phyloP scores from a whole-genome alignment of 2,113 vertebrate species.

The Phrynosoma blainvillii region DNA sequence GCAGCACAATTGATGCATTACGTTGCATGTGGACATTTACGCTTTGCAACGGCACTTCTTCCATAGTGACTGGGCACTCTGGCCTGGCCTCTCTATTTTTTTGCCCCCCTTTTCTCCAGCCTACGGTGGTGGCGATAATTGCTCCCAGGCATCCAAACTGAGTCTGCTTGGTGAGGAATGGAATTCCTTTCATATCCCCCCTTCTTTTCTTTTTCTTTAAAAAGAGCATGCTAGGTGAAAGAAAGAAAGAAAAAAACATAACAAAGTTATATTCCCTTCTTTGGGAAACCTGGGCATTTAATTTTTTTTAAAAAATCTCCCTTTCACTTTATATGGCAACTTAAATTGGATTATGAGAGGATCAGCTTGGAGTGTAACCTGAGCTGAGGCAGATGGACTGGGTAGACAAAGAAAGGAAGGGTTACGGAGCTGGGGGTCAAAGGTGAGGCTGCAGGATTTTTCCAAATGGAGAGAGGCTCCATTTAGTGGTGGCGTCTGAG shows the following conservation, averaged over 20 bases:
- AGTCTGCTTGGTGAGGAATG: neutral
- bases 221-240: neutral
- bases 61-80: no score
- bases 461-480: constrained; percentile 55
- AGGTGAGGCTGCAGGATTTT: constrained; percentile 54
- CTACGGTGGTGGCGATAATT: neutral
- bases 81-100: no score
- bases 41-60: no score
- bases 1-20: no score
- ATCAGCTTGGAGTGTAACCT: constrained; percentile 68
- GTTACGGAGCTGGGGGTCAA: constrained; percentile 52
- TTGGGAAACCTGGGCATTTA: constrained; percentile 10
- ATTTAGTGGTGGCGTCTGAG: constrained; percentile 54
- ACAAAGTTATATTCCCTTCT: constrained; percentile 29
- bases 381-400: constrained; percentile 67
- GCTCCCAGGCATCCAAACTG: neutral
- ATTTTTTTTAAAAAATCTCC: constrained; percentile 37
- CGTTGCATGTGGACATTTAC: no score
- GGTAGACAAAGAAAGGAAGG: constrained; percentile 54
- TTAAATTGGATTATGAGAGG: constrained; percentile 70
- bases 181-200: neutral
- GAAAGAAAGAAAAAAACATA: neutral
- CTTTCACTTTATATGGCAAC: constrained; percentile 57
- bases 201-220: neutral
- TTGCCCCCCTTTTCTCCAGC: no score